phyloP scores from a whole-genome alignment of 2,888 invertebrate species.

The Herminia tarsipennalis region DNA sequence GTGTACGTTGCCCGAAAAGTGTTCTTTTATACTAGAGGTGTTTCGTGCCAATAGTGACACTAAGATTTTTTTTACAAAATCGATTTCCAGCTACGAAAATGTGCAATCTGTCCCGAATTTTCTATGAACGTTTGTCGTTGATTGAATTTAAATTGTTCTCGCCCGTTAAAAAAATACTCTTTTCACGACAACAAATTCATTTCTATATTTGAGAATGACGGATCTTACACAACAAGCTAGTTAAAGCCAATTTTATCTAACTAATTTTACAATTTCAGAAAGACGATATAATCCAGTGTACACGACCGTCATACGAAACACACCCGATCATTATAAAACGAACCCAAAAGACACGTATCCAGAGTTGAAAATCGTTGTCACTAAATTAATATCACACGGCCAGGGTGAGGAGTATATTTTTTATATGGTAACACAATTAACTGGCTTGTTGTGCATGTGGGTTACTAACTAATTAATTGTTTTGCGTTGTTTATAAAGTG shows the following conservation, averaged over 20 bases:
- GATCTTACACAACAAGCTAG: slow-evolving; percentile 35
- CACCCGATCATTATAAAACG: slow-evolving; percentile 45
- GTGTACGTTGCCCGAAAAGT: too few species aligned
- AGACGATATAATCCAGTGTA: slow-evolving; percentile 58
- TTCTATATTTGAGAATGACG: too few species aligned
- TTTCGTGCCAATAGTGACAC: too few species aligned
- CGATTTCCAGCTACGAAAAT: too few species aligned
- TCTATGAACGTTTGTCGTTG: too few species aligned
- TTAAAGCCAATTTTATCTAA: slow-evolving; percentile 27
- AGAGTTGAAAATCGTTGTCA: slow-evolving; percentile 79
- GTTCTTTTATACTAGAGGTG: too few species aligned
- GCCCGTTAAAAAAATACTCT: too few species aligned
- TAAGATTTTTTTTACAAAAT: too few species aligned
- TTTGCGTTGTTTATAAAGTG: too few species aligned
- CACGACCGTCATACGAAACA: slow-evolving; percentile 57
- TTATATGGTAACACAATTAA: slow-evolving; percentile 31
- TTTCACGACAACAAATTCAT: too few species aligned
- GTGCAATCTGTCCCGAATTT: too few species aligned
- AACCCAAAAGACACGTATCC: slow-evolving; percentile 62
- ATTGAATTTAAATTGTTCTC: too few species aligned
- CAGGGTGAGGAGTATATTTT: slow-evolving; percentile 69
- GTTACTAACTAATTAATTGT: slow-evolving; percentile 14
- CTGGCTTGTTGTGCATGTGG: slow-evolving; percentile 40
- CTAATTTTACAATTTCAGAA: slow-evolving; percentile 65
- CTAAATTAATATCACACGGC: slow-evolving; percentile 74